Percentiles rank a stretch among this genome's conserved stretches.
These are phyloP conservation scores for Asarcornis scutulata DNA, from an alignment of 2,113 vertebrate genomes.

Conservation along the genomic window DNA sequence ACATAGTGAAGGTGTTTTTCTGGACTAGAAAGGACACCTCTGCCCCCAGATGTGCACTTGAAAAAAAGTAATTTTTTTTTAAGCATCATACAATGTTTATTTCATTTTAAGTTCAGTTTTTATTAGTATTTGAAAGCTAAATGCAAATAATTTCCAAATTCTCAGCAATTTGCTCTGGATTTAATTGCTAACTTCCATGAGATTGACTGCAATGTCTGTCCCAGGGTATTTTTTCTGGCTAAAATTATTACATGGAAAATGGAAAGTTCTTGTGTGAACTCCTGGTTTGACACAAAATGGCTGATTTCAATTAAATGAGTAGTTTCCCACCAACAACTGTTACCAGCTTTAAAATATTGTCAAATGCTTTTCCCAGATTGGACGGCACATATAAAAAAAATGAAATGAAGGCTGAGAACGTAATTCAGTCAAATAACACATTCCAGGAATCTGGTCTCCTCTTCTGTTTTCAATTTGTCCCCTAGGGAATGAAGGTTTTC, in stretches of 20 bases:
- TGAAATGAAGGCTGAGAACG: background rate
- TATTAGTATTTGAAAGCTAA: background rate
- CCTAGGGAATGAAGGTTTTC: background rate
- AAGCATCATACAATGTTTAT: background rate
- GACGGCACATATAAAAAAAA: background rate
- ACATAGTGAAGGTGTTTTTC: background rate
- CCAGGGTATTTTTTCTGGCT: background rate
- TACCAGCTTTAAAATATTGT: background rate
- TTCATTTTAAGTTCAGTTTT: background rate
- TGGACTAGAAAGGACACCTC: background rate
- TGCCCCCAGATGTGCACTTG: background rate
- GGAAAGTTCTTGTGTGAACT: background rate
- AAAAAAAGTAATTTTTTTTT: background rate
- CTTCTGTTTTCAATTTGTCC: constrained; percentile 62
- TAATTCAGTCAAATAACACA: background rate
- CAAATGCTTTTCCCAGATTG: background rate
- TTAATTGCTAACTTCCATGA: background rate
- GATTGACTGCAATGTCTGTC: background rate
- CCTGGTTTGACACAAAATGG: background rate
- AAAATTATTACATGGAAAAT: background rate
- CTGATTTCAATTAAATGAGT: background rate
- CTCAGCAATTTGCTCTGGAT: background rate
- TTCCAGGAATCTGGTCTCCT: background rate
- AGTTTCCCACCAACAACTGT: background rate
- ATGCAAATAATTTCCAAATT: background rate